Evolutionary conservation across 2,113 vertebrate species (phyloP), one percentile per base, ranked within the genome.

Genomic region (Canis aureus): DNA sequence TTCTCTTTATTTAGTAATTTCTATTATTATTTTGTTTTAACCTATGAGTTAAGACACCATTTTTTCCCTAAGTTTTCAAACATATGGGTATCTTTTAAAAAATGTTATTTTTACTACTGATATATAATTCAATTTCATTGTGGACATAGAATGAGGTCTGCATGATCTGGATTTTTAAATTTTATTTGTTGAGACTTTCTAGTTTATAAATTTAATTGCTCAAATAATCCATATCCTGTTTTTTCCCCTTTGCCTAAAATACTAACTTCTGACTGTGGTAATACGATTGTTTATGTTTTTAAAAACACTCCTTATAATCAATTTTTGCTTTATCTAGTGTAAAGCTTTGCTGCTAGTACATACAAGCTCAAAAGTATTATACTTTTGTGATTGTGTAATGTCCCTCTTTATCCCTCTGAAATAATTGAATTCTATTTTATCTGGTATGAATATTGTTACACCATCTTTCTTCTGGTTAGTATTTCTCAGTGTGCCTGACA

Each of bases 351-450:
- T 29, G 55, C 38, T 71, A 53, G 38, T 57, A 78, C 59, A 78
- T 53, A 71, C 53, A 89, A 22, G 38, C 62, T 62, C 64, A 53
- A 71, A 88, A 53, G 29, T 51, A 81, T 27, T 89, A 71, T 51
- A 51, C 27, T 60, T 89, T 73, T 22, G 53, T 81, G 51, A 60
- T 89, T 88, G 67, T 53, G 62, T 59, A 81, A 71, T 80, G 20
- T 19, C 15, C 10, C 29, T 51, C 51, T 80, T 94, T 94, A 79
- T 94, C 27, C 11, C 5, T 60, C 62, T 64, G 22, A 79, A n/a
- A 23, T 87, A 78, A 94, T 22, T 81, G 27, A 94, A 71, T 71
- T 88, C 20, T 60, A 16, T 71, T 81, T 71, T 80, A 89, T 81
- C 32, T 80, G 73, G 4, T 89, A 62, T 89, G 64, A 71, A 59